Conservation (phyloP, 2,888 invertebrate species). For the Malthinus seriepunctatus region DNA sequence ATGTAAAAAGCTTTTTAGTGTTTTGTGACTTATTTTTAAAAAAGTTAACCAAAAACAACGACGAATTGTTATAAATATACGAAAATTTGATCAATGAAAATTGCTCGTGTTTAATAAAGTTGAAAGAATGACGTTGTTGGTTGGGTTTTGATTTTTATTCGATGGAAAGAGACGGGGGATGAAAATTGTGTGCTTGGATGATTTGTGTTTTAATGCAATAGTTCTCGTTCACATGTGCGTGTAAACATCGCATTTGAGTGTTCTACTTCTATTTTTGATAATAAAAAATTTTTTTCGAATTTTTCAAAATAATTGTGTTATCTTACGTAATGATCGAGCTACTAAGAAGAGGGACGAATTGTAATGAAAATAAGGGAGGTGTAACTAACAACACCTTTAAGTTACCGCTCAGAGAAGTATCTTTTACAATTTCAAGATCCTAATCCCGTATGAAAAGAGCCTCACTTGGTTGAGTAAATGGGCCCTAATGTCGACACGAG, state of each 20-base stretch:
- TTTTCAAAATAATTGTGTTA: slow-evolving; percentile 28
- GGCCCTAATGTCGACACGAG: slow-evolving; percentile 49
- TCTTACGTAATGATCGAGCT: slow-evolving; percentile 30
- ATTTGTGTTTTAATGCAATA: slow-evolving; percentile 22
- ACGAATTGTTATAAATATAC: no score
- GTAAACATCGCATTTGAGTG: slow-evolving; percentile 27
- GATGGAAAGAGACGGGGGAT: slow-evolving; percentile 14
- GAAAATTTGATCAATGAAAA: slow-evolving; percentile 8
- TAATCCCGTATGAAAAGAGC: slow-evolving; percentile 41
- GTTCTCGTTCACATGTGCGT: slow-evolving; percentile 30
- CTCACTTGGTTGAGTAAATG: slow-evolving; percentile 48
- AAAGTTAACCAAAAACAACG: not conserved
- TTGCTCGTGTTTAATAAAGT: slow-evolving; percentile 22
- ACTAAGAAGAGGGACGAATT: slow-evolving; percentile 29
- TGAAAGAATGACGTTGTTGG: slow-evolving; percentile 20
- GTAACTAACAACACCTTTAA: slow-evolving; percentile 40
- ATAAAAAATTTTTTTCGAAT: slow-evolving; percentile 5
- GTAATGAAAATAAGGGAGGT: slow-evolving; percentile 34
- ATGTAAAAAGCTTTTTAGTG: not conserved
- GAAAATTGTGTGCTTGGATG: slow-evolving; percentile 15
- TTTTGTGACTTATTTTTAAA: not conserved
- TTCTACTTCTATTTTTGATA: slow-evolving; percentile 17
- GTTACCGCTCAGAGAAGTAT: slow-evolving; percentile 37
- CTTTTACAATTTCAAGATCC: slow-evolving; percentile 35
- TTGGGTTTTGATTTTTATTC: slow-evolving; percentile 20